Base-by-base conservation (phyloP, 2,888 invertebrate species). In the Anthrax anthrax region DNA sequence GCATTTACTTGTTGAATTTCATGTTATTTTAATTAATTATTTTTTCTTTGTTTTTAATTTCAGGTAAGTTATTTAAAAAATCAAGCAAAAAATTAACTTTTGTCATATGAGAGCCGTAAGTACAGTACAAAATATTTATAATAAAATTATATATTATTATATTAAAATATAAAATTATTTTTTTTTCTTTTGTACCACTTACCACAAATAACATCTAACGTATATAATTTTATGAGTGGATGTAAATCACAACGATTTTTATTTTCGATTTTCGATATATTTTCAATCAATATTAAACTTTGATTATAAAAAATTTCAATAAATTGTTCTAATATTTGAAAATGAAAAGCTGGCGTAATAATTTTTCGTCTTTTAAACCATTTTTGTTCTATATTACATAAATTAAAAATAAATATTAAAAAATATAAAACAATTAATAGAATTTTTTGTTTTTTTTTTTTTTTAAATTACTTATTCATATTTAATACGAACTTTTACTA, bases 301-400 rank as follows among this genome's bases (percentile, higher is more conserved):
- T 81, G 77, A 42, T 72, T 72, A 54, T 82, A 76, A 60, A 86
- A 84, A 0, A 80, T 73, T 0, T 76, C 76, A n/a, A 82, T 63
- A 60, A 82, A 85, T 54, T 80, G 75, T 57, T 81, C 78, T 34
- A 87, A 65, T 46, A 85, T 83, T 58, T 80, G 79, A 60, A 85
- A 86, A 63, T 87, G 87, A 62, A 86, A 87, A 0, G 85, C 78
- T 2, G 85, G 84, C 0, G 86, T 85, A 44, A 86, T 65, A 50
- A 82, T 73, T 63, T 81, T 84, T 27, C 86, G 70, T 13, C 80
- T 73, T 2, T 68, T 65, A 54, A 72, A 58, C 66, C 66, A 64
- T 40, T 64, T 64, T 32, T 52, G 29, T 32, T 32, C 29, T 32
- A 12, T 32, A 12, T n/a, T n/a, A n/a, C n/a, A n/a, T 12, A 32